Percentiles rank a stretch among this genome's conserved stretches.
phyloP scores from a whole-genome alignment of 2,113 vertebrate species.

The Crotalus tigris region DNA sequence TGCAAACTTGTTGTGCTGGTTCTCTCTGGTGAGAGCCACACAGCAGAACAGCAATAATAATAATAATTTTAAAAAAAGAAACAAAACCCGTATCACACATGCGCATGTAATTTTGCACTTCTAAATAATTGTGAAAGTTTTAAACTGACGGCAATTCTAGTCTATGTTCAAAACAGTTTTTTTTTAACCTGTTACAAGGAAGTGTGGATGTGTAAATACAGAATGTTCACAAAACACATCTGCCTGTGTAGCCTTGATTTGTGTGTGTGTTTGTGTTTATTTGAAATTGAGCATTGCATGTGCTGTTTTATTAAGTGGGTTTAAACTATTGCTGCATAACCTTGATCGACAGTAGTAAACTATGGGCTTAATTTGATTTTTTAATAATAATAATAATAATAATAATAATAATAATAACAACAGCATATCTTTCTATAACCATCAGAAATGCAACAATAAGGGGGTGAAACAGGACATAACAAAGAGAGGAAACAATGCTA shows the following conservation, averaged over 20 bases:
- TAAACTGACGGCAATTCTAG: slow-evolving; percentile 65
- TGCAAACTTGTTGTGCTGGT: slow-evolving; percentile 54
- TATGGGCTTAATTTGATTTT: slow-evolving; percentile 74
- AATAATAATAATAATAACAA: slow-evolving; percentile 56
- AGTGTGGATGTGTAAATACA: slow-evolving; percentile 66
- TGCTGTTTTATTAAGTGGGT: slow-evolving; percentile 70
- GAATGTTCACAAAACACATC: slow-evolving; percentile 66
- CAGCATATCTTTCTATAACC: slow-evolving; percentile 71
- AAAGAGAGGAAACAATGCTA: not conserved
- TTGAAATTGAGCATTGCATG: slow-evolving; percentile 72
- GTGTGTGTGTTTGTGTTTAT: slow-evolving; percentile 58
- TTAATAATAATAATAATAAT: slow-evolving; percentile 62
- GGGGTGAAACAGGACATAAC: not conserved
- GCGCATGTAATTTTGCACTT: slow-evolving; percentile 71
- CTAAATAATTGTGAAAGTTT: slow-evolving; percentile 70
- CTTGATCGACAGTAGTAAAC: slow-evolving; percentile 67
- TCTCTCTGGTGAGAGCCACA: slow-evolving; percentile 58
- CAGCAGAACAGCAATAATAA: slow-evolving; percentile 75
- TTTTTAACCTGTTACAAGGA: slow-evolving; percentile 66
- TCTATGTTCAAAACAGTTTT: slow-evolving; percentile 69
- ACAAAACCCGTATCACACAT: slow-evolving; percentile 67
- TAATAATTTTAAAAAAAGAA: slow-evolving; percentile 56
- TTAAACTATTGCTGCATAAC: slow-evolving; percentile 72
- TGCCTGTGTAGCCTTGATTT: slow-evolving; percentile 49
- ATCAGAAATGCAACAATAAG: not conserved